phyloP scores from a whole-genome alignment of 2,113 vertebrate species.

The Sterrhoptilus dennistouni region DNA sequence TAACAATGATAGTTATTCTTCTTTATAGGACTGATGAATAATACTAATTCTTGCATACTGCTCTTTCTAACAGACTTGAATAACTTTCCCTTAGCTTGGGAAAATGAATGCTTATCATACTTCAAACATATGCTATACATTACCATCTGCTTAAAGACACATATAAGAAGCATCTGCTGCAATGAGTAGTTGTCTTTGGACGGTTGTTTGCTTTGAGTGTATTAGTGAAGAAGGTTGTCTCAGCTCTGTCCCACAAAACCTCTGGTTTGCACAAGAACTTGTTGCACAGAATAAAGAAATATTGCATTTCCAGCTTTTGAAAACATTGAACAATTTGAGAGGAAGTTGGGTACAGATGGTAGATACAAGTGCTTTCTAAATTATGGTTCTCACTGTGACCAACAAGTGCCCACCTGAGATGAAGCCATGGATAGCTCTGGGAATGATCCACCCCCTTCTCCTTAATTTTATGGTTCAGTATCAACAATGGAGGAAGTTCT shows the following conservation, averaged over 20 bases:
- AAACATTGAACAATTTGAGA: not conserved
- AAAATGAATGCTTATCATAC: not conserved
- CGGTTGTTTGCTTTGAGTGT: not conserved
- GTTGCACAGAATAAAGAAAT: not conserved
- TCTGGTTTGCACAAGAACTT: not conserved
- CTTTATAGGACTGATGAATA: constrained; percentile 7
- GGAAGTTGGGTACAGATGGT: not conserved
- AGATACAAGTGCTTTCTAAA: not conserved
- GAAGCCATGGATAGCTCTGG: not conserved
- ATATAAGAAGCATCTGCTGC: not conserved
- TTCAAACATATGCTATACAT: not conserved
- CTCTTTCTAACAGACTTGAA: not conserved
- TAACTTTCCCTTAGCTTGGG: not conserved
- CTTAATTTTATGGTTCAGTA: not conserved
- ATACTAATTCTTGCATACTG: not conserved
- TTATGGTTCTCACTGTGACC: not conserved
- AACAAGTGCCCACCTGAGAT: not conserved
- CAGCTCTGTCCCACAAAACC: not conserved
- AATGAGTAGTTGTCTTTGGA: not conserved
- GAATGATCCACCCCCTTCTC: not conserved
- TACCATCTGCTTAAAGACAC: not conserved
- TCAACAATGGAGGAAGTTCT: not conserved
- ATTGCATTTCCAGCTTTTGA: not conserved
- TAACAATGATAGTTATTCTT: not conserved
- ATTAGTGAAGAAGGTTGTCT: not conserved